These are phyloP conservation scores for Thamnophis elegans DNA, from an alignment of 2,797 vertebrate species.

Conservation along the genomic window DNA sequence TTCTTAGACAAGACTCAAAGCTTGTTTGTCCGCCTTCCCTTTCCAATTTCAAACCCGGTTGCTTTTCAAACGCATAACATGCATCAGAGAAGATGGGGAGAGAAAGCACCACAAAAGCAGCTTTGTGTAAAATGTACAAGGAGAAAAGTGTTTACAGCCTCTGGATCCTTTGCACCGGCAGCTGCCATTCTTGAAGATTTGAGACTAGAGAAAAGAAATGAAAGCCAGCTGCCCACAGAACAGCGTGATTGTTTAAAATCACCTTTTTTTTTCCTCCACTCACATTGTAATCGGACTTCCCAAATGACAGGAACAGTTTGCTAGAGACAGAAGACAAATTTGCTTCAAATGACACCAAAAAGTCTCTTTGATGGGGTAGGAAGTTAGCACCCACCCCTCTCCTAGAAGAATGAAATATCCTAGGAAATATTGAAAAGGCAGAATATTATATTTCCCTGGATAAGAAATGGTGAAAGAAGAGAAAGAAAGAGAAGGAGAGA, in stretches of 20 bases:
- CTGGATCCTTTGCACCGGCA: slow-evolving; percentile 17
- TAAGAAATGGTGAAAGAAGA: too few species aligned
- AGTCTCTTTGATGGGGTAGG: background rate
- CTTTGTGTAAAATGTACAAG: slow-evolving; percentile 38
- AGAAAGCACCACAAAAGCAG: background rate
- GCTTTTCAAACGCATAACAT: slow-evolving; percentile 23
- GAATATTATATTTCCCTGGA: too few species aligned
- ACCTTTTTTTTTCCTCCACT: slow-evolving; percentile 17
- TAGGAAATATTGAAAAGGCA: too few species aligned
- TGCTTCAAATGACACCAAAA: background rate
- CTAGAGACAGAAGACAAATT: background rate
- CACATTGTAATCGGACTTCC: slow-evolving; percentile 11
- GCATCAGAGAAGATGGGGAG: background rate
- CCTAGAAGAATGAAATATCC: too few species aligned
- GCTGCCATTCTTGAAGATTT: slow-evolving; percentile 31
- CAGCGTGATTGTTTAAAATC: background rate
- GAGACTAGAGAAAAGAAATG: slow-evolving; percentile 27
- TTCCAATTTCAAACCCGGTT: background rate
- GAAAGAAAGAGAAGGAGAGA: too few species aligned
- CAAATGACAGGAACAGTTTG: slow-evolving; percentile 26
- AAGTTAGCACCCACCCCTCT: too few species aligned
- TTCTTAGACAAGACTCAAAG: slow-evolving; percentile 37
- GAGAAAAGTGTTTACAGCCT: slow-evolving; percentile 30
- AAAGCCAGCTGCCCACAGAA: slow-evolving; percentile 15
- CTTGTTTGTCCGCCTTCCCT: slow-evolving; percentile 24